These are phyloP conservation scores for Mandrillus leucophaeus DNA, from an alignment of 2,113 vertebrate species.

Conservation along the genomic window DNA sequence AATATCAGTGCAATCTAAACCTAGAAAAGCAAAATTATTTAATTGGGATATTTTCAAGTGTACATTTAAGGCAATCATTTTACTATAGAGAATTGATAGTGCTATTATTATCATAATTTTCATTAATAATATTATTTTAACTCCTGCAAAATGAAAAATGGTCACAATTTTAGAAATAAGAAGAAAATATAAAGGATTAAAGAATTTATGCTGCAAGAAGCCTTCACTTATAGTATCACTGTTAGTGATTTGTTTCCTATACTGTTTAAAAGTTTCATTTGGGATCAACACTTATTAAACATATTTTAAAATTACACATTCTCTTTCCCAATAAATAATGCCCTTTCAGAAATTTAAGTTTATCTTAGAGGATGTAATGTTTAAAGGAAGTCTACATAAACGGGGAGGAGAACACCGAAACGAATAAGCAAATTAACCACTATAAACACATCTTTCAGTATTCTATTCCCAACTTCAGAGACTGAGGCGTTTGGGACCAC, in stretches of 20 bases:
- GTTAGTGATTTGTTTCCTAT: background rate
- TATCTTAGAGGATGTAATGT: background rate
- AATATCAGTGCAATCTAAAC: constrained; percentile 93
- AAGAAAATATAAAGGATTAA: background rate
- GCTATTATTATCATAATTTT: background rate
- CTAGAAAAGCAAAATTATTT: constrained; percentile 79
- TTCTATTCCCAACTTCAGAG: background rate
- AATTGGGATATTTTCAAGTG: constrained; percentile 35
- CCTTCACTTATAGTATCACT: background rate
- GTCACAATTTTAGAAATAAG: constrained; percentile 50
- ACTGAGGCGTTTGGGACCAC: background rate
- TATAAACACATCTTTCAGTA: background rate
- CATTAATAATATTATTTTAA: background rate
- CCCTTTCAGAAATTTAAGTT: background rate
- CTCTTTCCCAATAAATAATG: background rate
- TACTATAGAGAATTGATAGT: background rate
- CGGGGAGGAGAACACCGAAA: background rate
- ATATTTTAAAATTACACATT: background rate
- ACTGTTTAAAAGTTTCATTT: background rate
- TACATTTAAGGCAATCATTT: background rate
- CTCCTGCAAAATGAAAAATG: constrained; percentile 45
- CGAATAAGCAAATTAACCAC: background rate
- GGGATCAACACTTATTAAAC: background rate
- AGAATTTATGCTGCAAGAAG: background rate
- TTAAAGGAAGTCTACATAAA: background rate